Evolutionary conservation across 53 echinoderm and acorn worm species (phyloP), one percentile per base, ranked within the genome.

Genomic region (Actinopyga echinites): DNA sequence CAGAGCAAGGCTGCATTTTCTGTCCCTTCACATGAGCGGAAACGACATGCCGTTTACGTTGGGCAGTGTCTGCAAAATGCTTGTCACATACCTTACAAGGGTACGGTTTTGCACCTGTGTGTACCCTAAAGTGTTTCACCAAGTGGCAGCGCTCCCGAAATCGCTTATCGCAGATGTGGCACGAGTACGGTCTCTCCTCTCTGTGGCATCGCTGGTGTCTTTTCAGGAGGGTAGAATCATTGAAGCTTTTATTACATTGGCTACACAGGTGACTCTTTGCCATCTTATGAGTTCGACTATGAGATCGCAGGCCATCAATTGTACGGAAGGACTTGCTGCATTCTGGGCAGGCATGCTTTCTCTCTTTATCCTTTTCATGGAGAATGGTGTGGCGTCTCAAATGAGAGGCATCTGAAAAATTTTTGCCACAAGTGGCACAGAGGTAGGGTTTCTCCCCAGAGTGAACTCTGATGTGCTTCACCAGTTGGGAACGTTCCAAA

Each of bases 381-480:
- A 82, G 69, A 2, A 57, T 52, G 17, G 44, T 82, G 77, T 90
- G 90, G 6, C 82, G 65, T 24, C 67, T 74, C 29, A 90, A 66
- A 32, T 90, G 82, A 19, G 73, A 86, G 37, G 85, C 62, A 5
- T 75, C 82, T 17, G 69, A 63, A 55, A 90, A 90, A 30, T 62
- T 43, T 75, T 90, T 90, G 7, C 82, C 64, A 30, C 90, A 90
- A 22, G 45, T 57, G 26, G 80, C 75, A 42, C 90, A 90, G 42
- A 69, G 64, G 30, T 82, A 78, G 13, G 86, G 90, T 25, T 75
- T 82, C 22, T 82, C 90, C 9, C 90, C 86, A 1, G 86, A 62
- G 58, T 90, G 90, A 20, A 68, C 85, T 25, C 82, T 73, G 57
- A 60, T 57, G 66, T 90, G 90, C 31, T 74, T 79, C 8, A 79